A percentile compares a stretch with the other conserved stretches of the same genome.
Evolutionary conservation across 2,797 vertebrate species (phyloP).

Genomic region (Pelobates cultripes): DNA sequence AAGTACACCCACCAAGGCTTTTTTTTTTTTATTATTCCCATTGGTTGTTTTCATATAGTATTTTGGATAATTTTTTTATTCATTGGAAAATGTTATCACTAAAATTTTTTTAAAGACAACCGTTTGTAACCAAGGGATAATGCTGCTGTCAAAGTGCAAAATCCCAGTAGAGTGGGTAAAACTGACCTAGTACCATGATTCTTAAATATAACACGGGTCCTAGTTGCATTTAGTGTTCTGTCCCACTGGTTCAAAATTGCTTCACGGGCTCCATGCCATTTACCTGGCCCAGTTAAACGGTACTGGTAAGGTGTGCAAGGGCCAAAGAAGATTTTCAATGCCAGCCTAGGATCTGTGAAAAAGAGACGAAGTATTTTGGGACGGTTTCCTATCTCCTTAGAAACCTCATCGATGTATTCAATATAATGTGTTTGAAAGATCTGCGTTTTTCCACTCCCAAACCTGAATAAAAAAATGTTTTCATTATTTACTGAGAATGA

Average conservation of each 20-base stretch:
- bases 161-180: neutral
- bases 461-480: conserved; percentile 47
- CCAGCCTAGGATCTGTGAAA: conserved; percentile 81
- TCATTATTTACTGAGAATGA: no score
- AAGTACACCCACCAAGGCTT: no score
- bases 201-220: conserved; percentile 64
- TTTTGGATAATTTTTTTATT: no score
- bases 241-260: conserved; percentile 85
- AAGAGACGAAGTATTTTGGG: conserved; percentile 73
- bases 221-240: conserved; percentile 67
- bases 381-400: conserved; percentile 67
- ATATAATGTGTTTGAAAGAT: conserved; percentile 74
- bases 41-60: no score
- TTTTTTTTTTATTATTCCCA: no score
- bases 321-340: conserved; percentile 69
- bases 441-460: conserved; percentile 70
- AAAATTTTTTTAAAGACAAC: no score
- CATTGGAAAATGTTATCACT: no score
- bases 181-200: neutral
- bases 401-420: conserved; percentile 81
- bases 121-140: conserved; percentile 6
- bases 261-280: conserved; percentile 79
- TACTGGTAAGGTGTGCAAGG: conserved; percentile 85
- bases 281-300: conserved; percentile 80
- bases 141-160: conserved; percentile 7